These are phyloP conservation scores for Drosophila obscura DNA, from an alignment of 1,140 invertebrate genomes.

Conservation along the genomic window DNA sequence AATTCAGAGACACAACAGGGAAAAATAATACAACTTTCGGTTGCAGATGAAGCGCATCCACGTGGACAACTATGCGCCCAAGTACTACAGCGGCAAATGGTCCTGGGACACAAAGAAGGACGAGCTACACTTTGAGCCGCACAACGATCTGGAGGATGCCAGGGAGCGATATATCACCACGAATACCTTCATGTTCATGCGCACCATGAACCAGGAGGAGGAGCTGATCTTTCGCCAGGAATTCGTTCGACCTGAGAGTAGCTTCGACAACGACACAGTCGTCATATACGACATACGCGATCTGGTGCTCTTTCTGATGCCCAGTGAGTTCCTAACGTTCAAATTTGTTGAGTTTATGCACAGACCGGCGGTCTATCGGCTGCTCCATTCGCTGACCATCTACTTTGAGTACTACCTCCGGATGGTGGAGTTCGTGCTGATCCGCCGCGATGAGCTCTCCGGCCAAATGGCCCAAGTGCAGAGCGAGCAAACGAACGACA, in stretches of 20 bases:
- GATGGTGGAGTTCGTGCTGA: constrained; percentile 72
- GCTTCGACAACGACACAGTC: constrained; percentile 65
- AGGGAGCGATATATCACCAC: constrained; percentile 61
- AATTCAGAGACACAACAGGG: no score
- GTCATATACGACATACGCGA: constrained; percentile 72
- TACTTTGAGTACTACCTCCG: constrained; percentile 80
- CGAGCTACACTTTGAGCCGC: constrained; percentile 53
- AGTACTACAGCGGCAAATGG: constrained; percentile 72
- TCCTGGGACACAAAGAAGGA: constrained; percentile 60
- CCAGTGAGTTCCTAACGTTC: constrained; percentile 51
- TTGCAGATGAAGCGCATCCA: constrained; percentile 57
- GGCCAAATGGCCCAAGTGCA: constrained; percentile 60
- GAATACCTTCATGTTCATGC: constrained; percentile 63
- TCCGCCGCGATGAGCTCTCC: constrained; percentile 72
- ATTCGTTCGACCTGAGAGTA: constrained; percentile 36
- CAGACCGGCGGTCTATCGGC: constrained; percentile 54
- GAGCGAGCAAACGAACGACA: constrained; percentile 67
- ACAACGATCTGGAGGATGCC: constrained; percentile 44
- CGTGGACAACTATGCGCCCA: constrained; percentile 56
- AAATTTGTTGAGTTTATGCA: constrained; percentile 73
- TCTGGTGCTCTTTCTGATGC: constrained; percentile 72
- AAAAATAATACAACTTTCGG: no score
- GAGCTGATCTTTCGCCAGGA: constrained; percentile 74
- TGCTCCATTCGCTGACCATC: constrained; percentile 71
- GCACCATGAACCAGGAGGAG: constrained; percentile 68